Evolutionary conservation across 2,797 vertebrate genomes (phyloP).

Genomic region (Catamblyrhynchus diadema): DNA sequence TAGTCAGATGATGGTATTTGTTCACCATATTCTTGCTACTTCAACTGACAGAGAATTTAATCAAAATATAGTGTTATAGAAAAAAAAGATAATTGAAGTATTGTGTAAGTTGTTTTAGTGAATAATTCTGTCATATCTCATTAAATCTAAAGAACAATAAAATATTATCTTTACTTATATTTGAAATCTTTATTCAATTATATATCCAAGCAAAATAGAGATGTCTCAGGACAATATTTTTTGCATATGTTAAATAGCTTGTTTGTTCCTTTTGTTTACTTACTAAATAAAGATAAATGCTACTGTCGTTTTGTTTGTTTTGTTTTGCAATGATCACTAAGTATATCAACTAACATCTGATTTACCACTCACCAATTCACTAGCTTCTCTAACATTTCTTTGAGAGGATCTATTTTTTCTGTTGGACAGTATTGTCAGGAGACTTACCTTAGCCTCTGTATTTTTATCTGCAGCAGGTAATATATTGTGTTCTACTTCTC

Average conservation of each 20-base stretch:
- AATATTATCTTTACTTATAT: not conserved
- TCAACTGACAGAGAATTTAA: not conserved
- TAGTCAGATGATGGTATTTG: not conserved
- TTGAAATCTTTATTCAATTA: conserved; percentile 28
- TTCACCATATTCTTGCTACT: not conserved
- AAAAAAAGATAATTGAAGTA: not conserved
- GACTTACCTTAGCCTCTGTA: not conserved
- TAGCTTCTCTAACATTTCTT: not conserved
- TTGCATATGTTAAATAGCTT: not conserved
- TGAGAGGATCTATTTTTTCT: not conserved
- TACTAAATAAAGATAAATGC: not conserved
- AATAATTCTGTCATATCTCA: not conserved
- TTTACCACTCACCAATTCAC: not conserved
- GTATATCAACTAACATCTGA: not conserved
- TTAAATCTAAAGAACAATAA: not conserved
- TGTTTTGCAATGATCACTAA: not conserved
- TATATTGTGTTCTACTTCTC: not conserved
- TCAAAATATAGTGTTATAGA: not conserved
- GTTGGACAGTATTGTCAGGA: not conserved
- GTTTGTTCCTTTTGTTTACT: not conserved
- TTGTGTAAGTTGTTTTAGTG: not conserved
- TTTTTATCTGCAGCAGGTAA: not conserved
- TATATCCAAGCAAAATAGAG: not conserved
- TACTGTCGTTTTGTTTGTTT: not conserved
- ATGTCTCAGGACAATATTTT: not conserved